Evolutionary conservation across 1,140 invertebrate species (phyloP).

Genomic region (Aphidius ervi): DNA sequence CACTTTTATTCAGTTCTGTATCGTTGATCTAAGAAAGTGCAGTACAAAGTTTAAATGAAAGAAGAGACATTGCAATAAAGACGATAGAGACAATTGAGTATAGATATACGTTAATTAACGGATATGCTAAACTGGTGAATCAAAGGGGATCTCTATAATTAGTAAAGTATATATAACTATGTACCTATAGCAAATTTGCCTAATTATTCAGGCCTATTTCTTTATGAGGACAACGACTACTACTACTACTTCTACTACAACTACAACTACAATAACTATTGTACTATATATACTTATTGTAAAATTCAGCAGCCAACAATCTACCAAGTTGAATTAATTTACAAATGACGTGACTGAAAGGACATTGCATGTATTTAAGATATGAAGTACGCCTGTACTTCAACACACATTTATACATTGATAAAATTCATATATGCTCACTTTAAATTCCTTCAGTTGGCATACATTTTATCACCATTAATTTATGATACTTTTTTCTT

Average conservation of each 20-base stretch:
- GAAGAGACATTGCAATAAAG: not conserved
- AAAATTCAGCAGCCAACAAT: constrained; percentile 13
- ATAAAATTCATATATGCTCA: no score
- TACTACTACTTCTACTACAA: constrained; percentile 8
- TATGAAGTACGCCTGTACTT: no score
- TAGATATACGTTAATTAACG: constrained; percentile 36
- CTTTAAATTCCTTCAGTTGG: no score
- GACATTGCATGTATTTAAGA: constrained; percentile 39
- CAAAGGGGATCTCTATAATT: constrained; percentile 40
- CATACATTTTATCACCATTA: no score
- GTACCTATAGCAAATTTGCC: constrained; percentile 6
- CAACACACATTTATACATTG: no score
- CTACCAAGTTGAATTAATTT: constrained; percentile 41
- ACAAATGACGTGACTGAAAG: constrained; percentile 41
- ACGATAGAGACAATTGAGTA: constrained; percentile 11
- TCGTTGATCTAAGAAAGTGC: not conserved
- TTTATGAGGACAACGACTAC: constrained; percentile 30
- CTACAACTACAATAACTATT: not conserved
- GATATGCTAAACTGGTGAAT: constrained; percentile 41
- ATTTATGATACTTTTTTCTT: no score
- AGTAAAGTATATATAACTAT: constrained; percentile 21
- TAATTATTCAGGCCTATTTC: constrained; percentile 45
- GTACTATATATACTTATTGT: not conserved
- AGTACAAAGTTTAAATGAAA: not conserved
- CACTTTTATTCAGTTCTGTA: no score